phyloP scores from a whole-genome alignment of 1,140 invertebrate genomes.

The Cyclargus thomasi region DNA sequence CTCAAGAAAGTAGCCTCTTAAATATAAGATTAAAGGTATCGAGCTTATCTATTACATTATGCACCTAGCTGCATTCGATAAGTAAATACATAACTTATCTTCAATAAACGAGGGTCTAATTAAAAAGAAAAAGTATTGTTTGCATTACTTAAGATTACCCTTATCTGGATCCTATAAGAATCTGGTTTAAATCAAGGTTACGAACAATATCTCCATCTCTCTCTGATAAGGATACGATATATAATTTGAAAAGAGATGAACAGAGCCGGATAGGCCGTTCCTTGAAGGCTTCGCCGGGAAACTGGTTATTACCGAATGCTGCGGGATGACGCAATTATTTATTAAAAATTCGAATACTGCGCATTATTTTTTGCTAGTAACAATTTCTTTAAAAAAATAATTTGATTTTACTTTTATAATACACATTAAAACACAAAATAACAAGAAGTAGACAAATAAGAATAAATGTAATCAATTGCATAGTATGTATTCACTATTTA shows the following conservation, averaged over 20 bases:
- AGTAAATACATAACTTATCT: constrained; percentile 1
- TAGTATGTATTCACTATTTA: no score
- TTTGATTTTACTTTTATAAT: no score
- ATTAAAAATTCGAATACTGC: constrained; percentile 15
- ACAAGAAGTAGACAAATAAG: no score
- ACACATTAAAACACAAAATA: no score
- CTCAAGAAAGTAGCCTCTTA: neutral
- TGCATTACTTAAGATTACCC: neutral
- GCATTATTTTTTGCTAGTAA: no score
- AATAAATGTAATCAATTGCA: no score
- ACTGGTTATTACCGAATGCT: constrained; percentile 61
- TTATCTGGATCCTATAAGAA: constrained; percentile 8
- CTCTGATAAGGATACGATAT: neutral
- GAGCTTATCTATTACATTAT: neutral
- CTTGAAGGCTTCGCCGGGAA: constrained; percentile 58
- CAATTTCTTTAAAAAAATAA: no score
- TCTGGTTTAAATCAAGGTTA: neutral
- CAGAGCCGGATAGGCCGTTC: constrained; percentile 45
- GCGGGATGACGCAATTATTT: constrained; percentile 43
- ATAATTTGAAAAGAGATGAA: constrained; percentile 45
- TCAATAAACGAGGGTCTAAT: neutral
- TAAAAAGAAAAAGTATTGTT: constrained; percentile 11
- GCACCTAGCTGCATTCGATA: neutral
- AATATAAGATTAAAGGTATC: neutral
- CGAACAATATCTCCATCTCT: neutral